phyloP scores from a whole-genome alignment of 1,140 invertebrate genomes.

The Cryptotermes secundus region DNA sequence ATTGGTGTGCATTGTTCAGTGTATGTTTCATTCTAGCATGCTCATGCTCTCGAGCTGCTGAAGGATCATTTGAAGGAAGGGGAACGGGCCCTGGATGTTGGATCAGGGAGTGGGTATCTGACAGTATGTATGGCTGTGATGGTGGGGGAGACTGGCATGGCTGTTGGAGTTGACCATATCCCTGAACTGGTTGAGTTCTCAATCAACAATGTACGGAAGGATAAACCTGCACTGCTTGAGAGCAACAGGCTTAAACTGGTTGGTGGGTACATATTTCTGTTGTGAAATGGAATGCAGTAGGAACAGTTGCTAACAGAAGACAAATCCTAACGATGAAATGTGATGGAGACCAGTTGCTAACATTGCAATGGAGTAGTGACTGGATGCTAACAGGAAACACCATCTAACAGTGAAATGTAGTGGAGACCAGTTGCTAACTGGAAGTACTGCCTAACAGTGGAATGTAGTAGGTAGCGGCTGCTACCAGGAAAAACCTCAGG shows the following conservation, averaged over 20 bases:
- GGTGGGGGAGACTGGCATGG: conserved; percentile 74
- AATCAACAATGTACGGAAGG: conserved; percentile 73
- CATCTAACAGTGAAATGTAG: no score
- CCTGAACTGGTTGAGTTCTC: conserved; percentile 77
- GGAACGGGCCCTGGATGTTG: conserved; percentile 85
- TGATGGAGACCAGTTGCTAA: no score
- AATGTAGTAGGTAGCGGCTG: no score
- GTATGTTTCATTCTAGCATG: conserved; percentile 63
- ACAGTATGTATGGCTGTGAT: conserved; percentile 93
- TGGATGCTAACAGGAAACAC: no score
- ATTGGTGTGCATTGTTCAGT: not conserved
- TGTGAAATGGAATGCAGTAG: not conserved
- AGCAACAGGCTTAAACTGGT: conserved; percentile 67
- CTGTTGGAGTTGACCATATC: conserved; percentile 93
- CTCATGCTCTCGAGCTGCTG: conserved; percentile 88
- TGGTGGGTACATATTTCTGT: conserved; percentile 51
- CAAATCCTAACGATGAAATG: no score
- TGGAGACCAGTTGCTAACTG: no score
- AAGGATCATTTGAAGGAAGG: conserved; percentile 80
- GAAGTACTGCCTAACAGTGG: no score
- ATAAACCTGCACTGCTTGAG: conserved; percentile 67
- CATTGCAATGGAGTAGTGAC: no score
- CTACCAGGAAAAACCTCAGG: no score
- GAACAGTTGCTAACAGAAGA: no score
- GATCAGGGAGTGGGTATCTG: conserved; percentile 93